Conservation (phyloP, 2,113 vertebrate genomes). For the Muntiacus reevesi region DNA sequence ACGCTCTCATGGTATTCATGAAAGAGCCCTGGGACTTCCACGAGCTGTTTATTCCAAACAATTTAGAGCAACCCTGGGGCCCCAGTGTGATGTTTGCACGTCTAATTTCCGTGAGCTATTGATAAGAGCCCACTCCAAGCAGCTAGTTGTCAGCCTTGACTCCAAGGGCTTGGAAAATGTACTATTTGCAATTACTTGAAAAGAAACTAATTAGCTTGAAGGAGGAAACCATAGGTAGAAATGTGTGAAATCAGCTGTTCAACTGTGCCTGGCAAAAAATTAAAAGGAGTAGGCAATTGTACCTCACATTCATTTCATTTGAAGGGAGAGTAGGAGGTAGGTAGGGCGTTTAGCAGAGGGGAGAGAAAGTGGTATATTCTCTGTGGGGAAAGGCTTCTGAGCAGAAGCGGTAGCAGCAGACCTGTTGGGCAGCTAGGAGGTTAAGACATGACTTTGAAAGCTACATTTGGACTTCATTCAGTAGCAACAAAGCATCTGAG, state of each 20-base stretch:
- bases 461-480: background rate
- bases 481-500: background rate
- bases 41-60: constrained; percentile 82
- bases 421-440: background rate
- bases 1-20: constrained; percentile 27
- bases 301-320: background rate
- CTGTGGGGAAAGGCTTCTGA: background rate
- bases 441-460: background rate
- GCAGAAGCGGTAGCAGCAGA: background rate
- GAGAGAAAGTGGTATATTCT: background rate
- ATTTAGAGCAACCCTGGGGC: constrained; percentile 72
- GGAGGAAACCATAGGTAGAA: constrained; percentile 87
- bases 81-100: constrained; percentile 80
- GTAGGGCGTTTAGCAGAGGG: background rate
- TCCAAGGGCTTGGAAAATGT: constrained; percentile 80
- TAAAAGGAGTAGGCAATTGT: constrained; percentile 41
- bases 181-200: constrained; percentile 86
- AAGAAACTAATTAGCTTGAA: constrained; percentile 86
- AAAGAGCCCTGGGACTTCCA: constrained; percentile 48
- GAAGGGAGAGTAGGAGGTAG: background rate
- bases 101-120: constrained; percentile 82
- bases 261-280: constrained; percentile 73
- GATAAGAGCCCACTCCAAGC: constrained; percentile 83
- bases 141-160: constrained; percentile 81
- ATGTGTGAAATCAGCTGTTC: constrained; percentile 83